Evolutionary conservation across 2,797 vertebrate genomes (phyloP).

Genomic region (Falco rusticolus): DNA sequence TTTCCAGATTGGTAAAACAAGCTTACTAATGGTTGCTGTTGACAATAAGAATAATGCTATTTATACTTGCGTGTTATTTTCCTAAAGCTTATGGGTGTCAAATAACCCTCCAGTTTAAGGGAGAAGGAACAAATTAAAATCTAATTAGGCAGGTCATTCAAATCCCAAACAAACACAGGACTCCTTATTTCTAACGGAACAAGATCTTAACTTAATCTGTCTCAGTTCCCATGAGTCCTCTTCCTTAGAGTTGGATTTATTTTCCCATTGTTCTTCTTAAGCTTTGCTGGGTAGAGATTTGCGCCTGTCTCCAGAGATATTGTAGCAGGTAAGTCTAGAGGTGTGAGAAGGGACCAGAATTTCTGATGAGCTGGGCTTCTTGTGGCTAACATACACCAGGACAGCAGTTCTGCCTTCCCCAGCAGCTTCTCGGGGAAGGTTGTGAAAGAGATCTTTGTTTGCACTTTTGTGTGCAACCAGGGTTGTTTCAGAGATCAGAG

Average conservation of each 20-base stretch:
- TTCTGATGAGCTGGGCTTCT: neutral
- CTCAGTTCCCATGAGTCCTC: conserved; percentile 45
- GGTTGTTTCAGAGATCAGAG: neutral
- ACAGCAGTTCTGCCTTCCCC: neutral
- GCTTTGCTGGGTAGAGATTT: conserved; percentile 63
- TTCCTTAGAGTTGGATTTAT: conserved; percentile 58
- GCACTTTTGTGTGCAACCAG: neutral
- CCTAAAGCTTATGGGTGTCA: conserved; percentile 28
- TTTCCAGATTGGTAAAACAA: neutral
- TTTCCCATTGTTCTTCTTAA: conserved; percentile 38
- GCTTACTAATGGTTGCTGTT: neutral
- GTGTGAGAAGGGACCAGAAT: conserved; percentile 14
- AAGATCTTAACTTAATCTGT: conserved; percentile 48
- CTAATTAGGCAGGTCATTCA: conserved; percentile 69
- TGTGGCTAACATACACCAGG: neutral
- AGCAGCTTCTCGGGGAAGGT: neutral
- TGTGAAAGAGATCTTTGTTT: neutral
- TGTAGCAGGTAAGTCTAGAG: conserved; percentile 41
- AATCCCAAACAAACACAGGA: conserved; percentile 48
- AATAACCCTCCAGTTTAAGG: conserved; percentile 34
- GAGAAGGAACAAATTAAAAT: conserved; percentile 62
- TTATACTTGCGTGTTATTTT: conserved; percentile 2
- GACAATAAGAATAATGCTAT: neutral
- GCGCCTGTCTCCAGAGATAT: neutral
- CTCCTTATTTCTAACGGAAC: conserved; percentile 66